Conservation (phyloP, 2,888 invertebrate genomes). For the Drosophila quinaria region DNA sequence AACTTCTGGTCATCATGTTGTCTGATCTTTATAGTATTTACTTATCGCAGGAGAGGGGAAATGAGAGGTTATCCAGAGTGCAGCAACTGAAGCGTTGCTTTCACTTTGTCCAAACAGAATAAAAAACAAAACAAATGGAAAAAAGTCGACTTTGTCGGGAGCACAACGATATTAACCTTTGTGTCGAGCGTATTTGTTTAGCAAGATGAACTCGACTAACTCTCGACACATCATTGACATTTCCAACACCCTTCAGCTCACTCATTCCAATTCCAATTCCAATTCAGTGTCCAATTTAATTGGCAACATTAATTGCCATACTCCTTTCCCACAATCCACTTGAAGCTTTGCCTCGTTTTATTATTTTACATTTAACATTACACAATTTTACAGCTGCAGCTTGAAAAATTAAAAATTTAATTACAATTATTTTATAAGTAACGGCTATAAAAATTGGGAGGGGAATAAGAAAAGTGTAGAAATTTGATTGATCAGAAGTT, state of each 20-base stretch:
- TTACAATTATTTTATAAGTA: too few relatives aligned
- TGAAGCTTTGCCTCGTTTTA: background rate
- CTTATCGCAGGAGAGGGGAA: background rate
- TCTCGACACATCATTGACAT: constrained; percentile 7
- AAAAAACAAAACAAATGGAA: too few relatives aligned
- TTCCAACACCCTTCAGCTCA: background rate
- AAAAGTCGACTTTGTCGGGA: too few relatives aligned
- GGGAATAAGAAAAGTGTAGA: background rate
- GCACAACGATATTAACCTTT: constrained; percentile 16
- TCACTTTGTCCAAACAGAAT: constrained; percentile 21
- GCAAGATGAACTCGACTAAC: constrained; percentile 20
- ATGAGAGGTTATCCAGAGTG: background rate
- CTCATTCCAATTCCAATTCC: background rate
- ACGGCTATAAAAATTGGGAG: too few relatives aligned
- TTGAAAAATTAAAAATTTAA: background rate
- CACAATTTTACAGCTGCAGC: background rate
- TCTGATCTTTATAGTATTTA: constrained; percentile 8
- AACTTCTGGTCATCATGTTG: constrained; percentile 29
- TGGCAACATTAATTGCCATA: constrained; percentile 1
- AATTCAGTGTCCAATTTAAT: constrained; percentile 4
- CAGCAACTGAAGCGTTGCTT: constrained; percentile 23
- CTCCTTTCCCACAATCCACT: background rate
- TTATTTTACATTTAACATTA: background rate
- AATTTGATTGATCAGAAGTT: background rate
- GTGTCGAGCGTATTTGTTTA: constrained; percentile 36